Base-by-base conservation (phyloP, 2,113 vertebrate species). In the Sinocyclocheilus anophthalmus region DNA sequence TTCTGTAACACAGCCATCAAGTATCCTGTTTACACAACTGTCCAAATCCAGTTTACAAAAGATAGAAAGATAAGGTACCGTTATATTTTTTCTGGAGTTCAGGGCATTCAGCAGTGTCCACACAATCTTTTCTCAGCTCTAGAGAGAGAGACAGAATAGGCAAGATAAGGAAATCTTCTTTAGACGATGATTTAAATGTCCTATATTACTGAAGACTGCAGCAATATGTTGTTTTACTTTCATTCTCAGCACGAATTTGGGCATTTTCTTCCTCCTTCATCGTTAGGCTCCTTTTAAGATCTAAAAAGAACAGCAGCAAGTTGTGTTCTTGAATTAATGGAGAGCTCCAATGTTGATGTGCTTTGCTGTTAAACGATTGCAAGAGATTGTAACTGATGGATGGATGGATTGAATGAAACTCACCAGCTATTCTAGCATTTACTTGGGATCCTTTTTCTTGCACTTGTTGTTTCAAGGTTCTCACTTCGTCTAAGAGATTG, bases 371-470 rank as follows among this genome's bases (percentile, higher is more conserved):
- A 77, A 20, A 55, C 18, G 26, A 77, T 16, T 22, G 50, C 33
- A 33, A 11, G 26, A 30, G 76, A n/a, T 48, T 75, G 72, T 24
- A 45, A 16, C 12, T 48, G 72, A 48, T 75, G 39, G 1, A 42
- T 63, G 2, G 33, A 57, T 79, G 76, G 37, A 72, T 22, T 45
- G 11, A 81, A 63, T 26, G 37, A 63, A 65, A 45, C 78, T 65
- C 59, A 81, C 78, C 37, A 65, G 78, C 14, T 65, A 81, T 65
- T 81, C 78, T 81, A n/a, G 37, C 13, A 45, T 81, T 81, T 4
- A 81, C 13, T 24, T 5, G 37, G 3, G 13, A n/a, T 65, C 65
- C 59, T 14, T 24, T 63, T 63, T 45, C 78, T 63, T 63, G 12
- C 12, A 24, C 59, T 61, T 80, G 57, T 59, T 63, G 55, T 24